Base-by-base conservation (phyloP, 2,888 invertebrate genomes). In the Lasioglossum marginatum region DNA sequence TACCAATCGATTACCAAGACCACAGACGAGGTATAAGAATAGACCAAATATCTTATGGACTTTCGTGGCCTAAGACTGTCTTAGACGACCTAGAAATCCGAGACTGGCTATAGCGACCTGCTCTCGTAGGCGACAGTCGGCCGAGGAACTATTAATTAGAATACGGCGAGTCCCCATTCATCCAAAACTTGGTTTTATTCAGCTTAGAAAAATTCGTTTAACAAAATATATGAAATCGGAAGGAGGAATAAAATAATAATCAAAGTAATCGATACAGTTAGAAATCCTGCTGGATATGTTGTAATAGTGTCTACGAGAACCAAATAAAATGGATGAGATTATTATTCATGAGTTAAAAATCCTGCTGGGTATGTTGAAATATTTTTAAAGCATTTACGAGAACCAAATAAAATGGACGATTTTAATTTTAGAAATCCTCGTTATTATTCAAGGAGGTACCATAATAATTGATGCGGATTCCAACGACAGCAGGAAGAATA, bases 391-490 rank as follows among this genome's bases (percentile, higher is more conserved):
- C 8, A 23, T 23, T 48, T 23, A 48, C 6, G 48, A 2, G 2
- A 23, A 48, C 48, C 19, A 19, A 6, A 48, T 48, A 8, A 19
- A 48, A 48, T 52, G 8, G 6, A 52, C 8, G 48, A 52, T 52
- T 43, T 71, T 52, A 31, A 72, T 66, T 52, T 5, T 40, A 66
- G 40, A 43, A 43, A 34, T 14, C 71, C 34, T 6, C 5, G 14
- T 70, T 75, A 71, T 52, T 31, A 63, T 71, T 48, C 75, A 34
- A 14, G 27, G 19, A 45, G 74, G 37, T 27, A 27, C 27, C 74
- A 40, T 71, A 74, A 82, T 82, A 85, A 86, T 81, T 84, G 73
- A 83, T 84, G 84, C 60, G 75, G 75, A 76, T 52, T 48, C 76
- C 73, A 72, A 72, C 74, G 75, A 75, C 79, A 75, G 85, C 57